Conservation (phyloP, 35 echinoderm and acorn worm species). For the Diadema setosum region DNA sequence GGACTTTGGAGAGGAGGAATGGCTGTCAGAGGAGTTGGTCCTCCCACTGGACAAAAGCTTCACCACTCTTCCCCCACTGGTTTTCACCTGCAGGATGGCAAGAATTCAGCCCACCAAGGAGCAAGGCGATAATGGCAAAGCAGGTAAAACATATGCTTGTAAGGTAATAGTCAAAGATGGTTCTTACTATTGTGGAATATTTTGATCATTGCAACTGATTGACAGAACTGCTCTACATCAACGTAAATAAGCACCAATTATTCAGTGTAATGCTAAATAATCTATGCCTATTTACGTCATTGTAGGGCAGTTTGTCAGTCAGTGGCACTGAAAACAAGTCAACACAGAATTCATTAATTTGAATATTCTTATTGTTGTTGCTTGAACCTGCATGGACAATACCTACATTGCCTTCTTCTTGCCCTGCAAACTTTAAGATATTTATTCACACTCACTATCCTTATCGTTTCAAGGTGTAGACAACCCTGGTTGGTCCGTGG, state of each 20-base stretch:
- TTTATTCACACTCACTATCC: not conserved
- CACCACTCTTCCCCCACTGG: conserved; percentile 34
- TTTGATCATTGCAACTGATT: not conserved
- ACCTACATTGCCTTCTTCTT: not conserved
- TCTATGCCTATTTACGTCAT: not conserved
- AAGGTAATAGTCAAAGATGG: not conserved
- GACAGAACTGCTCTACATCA: too few relatives aligned
- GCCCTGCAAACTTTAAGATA: not conserved
- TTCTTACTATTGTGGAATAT: not conserved
- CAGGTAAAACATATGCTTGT: not conserved
- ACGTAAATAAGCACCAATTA: too few relatives aligned
- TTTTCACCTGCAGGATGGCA: conserved; percentile 46
- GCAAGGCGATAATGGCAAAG: not conserved
- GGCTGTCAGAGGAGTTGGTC: not conserved
- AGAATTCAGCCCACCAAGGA: not conserved
- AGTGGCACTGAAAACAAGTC: too few relatives aligned
- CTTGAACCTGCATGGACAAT: not conserved
- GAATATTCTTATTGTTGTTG: not conserved
- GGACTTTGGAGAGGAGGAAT: conserved; percentile 68
- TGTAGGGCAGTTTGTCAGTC: too few relatives aligned
- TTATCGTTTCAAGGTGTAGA: not conserved
- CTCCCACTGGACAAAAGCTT: conserved; percentile 11
- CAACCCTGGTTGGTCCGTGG: not conserved
- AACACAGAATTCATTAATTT: too few relatives aligned
- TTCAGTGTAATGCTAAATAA: too few relatives aligned